Conservation (phyloP, 2,888 invertebrate genomes). For the Drosophila formosana region DNA sequence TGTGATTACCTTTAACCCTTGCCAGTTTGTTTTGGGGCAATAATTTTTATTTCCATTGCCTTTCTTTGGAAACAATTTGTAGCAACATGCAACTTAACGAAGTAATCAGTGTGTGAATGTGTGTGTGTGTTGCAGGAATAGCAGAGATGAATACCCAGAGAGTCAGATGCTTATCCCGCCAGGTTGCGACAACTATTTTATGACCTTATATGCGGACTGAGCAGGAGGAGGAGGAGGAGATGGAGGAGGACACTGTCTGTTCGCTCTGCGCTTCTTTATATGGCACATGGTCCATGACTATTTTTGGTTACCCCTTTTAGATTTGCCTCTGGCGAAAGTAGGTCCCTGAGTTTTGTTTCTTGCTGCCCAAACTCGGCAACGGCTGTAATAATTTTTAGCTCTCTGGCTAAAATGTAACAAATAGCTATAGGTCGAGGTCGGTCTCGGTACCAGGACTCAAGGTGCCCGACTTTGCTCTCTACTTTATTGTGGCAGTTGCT, state of each 20-base stretch:
- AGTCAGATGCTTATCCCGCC: constrained; percentile 75
- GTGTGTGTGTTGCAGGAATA: constrained; percentile 18
- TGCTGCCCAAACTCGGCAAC: constrained; percentile 48
- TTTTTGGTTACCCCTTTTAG: constrained; percentile 64
- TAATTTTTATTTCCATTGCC: constrained; percentile 78
- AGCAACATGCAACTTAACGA: constrained; percentile 78
- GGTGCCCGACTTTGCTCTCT: constrained; percentile 4
- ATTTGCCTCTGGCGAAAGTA: constrained; percentile 61
- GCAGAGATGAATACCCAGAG: constrained; percentile 31
- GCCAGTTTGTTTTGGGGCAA: constrained; percentile 60
- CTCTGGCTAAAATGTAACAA: constrained; percentile 64
- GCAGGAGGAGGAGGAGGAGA: constrained; percentile 12
- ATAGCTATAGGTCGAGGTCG: constrained; percentile 60
- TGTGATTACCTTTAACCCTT: constrained; percentile 78
- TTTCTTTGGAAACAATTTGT: constrained; percentile 81
- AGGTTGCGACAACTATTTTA: constrained; percentile 79
- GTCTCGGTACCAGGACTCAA: constrained; percentile 1
- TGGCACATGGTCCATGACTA: constrained; percentile 60
- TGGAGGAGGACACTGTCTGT: constrained; percentile 19
- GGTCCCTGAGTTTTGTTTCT: constrained; percentile 55
- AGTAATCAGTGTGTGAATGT: constrained; percentile 64
- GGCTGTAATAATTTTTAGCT: constrained; percentile 58
- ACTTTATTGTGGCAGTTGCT: constrained; percentile 23
- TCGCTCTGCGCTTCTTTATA: constrained; percentile 50
- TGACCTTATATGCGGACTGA: constrained; percentile 65